A percentile compares a stretch with the other conserved stretches of the same genome.
These are phyloP conservation scores for Phylloscopus trochilus DNA, from an alignment of 2,113 vertebrate species.

Conservation along the genomic window DNA sequence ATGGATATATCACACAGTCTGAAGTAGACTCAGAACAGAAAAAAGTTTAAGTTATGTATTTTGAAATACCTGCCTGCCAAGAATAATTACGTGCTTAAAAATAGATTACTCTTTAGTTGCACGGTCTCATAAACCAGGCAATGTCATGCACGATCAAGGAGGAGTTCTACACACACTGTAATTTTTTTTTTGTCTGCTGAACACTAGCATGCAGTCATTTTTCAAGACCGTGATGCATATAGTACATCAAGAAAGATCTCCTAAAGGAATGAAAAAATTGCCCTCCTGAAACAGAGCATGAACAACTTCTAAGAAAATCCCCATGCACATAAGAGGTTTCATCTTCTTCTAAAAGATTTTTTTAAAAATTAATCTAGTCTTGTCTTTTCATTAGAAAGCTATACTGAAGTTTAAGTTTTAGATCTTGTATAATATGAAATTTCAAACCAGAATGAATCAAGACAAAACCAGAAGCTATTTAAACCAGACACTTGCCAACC, in stretches of 20 bases:
- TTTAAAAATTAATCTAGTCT: background rate
- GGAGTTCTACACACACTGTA: background rate
- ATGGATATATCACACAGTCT: background rate
- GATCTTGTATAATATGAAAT: background rate
- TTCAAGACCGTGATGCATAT: background rate
- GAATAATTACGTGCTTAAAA: conserved; percentile 26
- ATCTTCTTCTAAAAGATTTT: background rate
- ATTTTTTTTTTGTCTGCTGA: background rate
- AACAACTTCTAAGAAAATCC: background rate
- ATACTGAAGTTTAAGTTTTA: background rate
- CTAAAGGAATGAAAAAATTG: background rate
- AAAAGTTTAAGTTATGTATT: background rate
- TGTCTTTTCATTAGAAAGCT: background rate
- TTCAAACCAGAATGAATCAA: background rate
- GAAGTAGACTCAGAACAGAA: background rate
- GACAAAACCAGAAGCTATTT: background rate
- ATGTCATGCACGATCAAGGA: background rate
- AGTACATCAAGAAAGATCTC: background rate
- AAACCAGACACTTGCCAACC: background rate
- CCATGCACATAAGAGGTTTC: background rate
- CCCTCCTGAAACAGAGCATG: background rate
- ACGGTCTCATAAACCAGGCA: background rate
- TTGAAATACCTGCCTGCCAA: background rate
- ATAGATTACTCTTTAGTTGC: background rate
- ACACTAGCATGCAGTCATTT: background rate